A percentile compares a stretch with the other conserved stretches of the same genome.
Conservation (phyloP, 2,888 invertebrate species). For the Acholoe squamosa region DNA sequence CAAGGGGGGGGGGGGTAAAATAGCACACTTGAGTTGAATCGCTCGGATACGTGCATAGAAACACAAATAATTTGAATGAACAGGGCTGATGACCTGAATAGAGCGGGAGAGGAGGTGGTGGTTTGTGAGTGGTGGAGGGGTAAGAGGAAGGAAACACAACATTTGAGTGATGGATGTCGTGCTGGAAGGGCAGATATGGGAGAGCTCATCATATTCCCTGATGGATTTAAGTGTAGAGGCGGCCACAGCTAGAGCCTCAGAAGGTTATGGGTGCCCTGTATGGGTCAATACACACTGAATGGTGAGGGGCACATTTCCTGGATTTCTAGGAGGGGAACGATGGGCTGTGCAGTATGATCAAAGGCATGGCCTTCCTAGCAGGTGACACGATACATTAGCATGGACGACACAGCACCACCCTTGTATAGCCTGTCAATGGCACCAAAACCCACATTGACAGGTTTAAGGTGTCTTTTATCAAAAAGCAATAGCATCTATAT, state of each 20-base stretch:
- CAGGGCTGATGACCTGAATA: slow-evolving; percentile 23
- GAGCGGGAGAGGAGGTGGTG: not conserved
- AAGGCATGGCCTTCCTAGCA: slow-evolving; percentile 48
- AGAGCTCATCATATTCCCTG: slow-evolving; percentile 27
- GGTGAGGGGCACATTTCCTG: slow-evolving; percentile 48
- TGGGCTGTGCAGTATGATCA: slow-evolving; percentile 40
- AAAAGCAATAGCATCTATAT: not conserved
- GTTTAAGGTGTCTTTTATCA: not conserved
- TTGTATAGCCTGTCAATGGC: too few species aligned
- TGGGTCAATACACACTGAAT: slow-evolving; percentile 60
- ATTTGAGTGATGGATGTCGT: slow-evolving; percentile 13
- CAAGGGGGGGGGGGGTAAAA: not conserved
- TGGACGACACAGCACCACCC: not conserved
- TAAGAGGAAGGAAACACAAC: not conserved
- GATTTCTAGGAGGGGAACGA: slow-evolving; percentile 44
- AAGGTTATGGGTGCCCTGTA: slow-evolving; percentile 32
- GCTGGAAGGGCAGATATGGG: slow-evolving; percentile 21
- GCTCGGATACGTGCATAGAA: not conserved
- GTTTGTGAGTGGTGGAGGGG: not conserved
- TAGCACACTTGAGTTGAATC: not conserved
- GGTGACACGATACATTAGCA: slow-evolving; percentile 51
- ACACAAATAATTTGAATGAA: slow-evolving; percentile 36
- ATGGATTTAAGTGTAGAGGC: slow-evolving; percentile 14
- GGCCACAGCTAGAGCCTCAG: slow-evolving; percentile 14
- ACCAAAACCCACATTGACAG: too few species aligned